A percentile compares a stretch with the other conserved stretches of the same genome.
Evolutionary conservation across 2,888 invertebrate genomes (phyloP).

Genomic region (Eurytoma adleriae): DNA sequence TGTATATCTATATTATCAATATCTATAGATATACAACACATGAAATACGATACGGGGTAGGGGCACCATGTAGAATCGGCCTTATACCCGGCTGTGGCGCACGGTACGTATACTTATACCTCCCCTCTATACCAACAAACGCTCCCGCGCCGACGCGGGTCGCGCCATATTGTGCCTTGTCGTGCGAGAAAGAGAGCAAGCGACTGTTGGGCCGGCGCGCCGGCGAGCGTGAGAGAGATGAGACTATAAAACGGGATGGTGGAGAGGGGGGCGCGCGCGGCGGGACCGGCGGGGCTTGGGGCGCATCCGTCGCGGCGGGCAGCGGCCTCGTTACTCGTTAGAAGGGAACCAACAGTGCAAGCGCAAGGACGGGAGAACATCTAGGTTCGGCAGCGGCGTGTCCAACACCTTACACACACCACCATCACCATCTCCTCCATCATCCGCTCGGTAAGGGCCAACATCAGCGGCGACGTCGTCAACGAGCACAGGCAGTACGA

Average conservation of each 20-base stretch:
- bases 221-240: too few relatives aligned
- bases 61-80: too few relatives aligned
- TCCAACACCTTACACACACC: conserved; percentile 70
- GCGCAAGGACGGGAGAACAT: conserved; percentile 77
- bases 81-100: too few relatives aligned
- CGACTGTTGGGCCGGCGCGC: too few relatives aligned
- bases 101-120: too few relatives aligned
- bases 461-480: conserved; percentile 47
- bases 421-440: conserved; percentile 51
- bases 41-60: too few relatives aligned
- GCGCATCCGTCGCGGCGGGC: conserved; percentile 2
- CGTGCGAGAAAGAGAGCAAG: not conserved
- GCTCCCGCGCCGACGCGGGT: not conserved
- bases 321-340: conserved; percentile 65
- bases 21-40: too few relatives aligned
- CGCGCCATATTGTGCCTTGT: not conserved
- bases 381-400: conserved; percentile 77
- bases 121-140: too few relatives aligned
- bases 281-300: not conserved
- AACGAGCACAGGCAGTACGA: conserved; percentile 74
- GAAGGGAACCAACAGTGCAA: conserved; percentile 77
- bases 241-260: too few relatives aligned
- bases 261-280: too few relatives aligned
- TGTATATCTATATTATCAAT: too few relatives aligned
- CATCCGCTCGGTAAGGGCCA: not conserved